phyloP scores from a whole-genome alignment of 1,140 invertebrate species.

The Tetragonula clypearis region DNA sequence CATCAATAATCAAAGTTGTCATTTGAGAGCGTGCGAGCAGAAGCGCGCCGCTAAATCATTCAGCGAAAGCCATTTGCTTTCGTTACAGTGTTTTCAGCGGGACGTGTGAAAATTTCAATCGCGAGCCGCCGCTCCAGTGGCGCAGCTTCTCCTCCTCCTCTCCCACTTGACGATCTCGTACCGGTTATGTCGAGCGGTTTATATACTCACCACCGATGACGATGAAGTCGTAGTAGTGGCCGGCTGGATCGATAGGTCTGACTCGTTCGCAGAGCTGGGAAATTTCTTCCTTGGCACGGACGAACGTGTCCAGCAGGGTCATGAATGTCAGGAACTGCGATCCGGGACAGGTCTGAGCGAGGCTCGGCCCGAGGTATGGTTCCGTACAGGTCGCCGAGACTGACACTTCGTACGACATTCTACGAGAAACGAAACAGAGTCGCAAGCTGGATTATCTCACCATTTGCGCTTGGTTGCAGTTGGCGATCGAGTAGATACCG shows the following conservation, averaged over 20 bases:
- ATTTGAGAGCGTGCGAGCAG: neutral
- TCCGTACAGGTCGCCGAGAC: constrained; percentile 59
- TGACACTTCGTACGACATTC: constrained; percentile 75
- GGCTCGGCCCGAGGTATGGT: constrained; percentile 79
- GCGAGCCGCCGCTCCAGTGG: no score
- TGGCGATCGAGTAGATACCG: no score
- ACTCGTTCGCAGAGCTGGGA: constrained; percentile 81
- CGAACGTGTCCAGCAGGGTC: constrained; percentile 82
- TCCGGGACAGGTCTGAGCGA: constrained; percentile 81
- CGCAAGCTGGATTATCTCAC: neutral
- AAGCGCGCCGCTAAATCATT: constrained; percentile 2
- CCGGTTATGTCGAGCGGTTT: neutral
- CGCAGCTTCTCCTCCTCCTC: no score
- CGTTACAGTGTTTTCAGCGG: neutral
- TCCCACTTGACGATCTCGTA: no score
- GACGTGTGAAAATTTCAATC: constrained; percentile 4
- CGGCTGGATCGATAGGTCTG: constrained; percentile 71
- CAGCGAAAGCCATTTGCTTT: constrained; percentile 14
- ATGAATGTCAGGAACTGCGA: constrained; percentile 83
- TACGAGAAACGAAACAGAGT: constrained; percentile 31
- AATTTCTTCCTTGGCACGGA: constrained; percentile 79
- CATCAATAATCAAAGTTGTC: constrained; percentile 9
- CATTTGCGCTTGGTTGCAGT: no score
- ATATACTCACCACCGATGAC: constrained; percentile 82
- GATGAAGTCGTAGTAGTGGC: constrained; percentile 83